A percentile compares a stretch with the other conserved stretches of the same genome.
Conservation (phyloP, 2,113 vertebrate species). For the Saccopteryx bilineata region DNA sequence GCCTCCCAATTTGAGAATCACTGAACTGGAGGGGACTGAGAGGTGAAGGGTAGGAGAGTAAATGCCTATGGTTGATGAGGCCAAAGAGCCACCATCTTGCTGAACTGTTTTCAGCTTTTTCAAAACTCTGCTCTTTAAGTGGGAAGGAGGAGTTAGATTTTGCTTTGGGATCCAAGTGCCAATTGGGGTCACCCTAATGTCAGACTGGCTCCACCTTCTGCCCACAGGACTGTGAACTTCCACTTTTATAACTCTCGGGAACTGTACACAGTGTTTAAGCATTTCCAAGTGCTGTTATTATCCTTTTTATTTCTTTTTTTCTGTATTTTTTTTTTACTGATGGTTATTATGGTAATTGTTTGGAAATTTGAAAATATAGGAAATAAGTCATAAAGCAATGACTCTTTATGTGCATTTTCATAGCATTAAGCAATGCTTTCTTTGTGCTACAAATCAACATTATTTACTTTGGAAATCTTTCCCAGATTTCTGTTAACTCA, state of each 20-base stretch:
- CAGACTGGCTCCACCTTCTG: neutral
- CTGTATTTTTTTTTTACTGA: neutral
- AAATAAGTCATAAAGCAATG: slow-evolving; percentile 54
- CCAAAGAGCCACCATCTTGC: neutral
- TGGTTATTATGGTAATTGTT: slow-evolving; percentile 53
- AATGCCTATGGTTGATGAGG: neutral
- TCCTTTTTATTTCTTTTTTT: neutral
- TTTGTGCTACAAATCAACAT: slow-evolving; percentile 68
- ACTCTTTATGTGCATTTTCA: slow-evolving; percentile 61
- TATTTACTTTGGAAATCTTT: slow-evolving; percentile 69
- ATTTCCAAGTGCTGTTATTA: slow-evolving; percentile 9
- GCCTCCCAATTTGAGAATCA: neutral
- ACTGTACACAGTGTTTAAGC: neutral
- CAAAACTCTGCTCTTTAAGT: neutral
- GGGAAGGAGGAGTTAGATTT: neutral
- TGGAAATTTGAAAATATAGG: slow-evolving; percentile 54
- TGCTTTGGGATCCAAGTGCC: neutral
- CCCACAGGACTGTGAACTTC: neutral
- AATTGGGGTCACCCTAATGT: neutral
- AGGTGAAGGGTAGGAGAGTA: neutral
- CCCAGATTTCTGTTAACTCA: slow-evolving; percentile 65
- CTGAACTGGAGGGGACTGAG: neutral
- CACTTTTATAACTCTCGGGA: neutral
- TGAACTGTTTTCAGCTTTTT: neutral
- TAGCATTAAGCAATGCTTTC: slow-evolving; percentile 51